These are phyloP conservation scores for Heliconius charithonia DNA, from an alignment of 2,888 invertebrate species.

Conservation along the genomic window DNA sequence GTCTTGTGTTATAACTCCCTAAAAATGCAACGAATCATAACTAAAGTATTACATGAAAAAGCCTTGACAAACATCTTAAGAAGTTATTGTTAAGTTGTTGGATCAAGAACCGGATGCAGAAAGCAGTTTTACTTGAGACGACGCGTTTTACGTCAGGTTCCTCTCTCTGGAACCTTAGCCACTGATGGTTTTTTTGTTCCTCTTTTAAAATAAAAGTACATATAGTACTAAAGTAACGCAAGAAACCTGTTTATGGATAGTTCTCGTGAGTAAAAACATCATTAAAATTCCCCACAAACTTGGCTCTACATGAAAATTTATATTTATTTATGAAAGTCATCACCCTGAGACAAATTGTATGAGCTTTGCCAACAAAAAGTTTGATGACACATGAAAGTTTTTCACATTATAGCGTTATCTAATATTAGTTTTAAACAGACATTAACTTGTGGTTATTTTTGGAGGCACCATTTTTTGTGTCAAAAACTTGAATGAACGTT, in stretches of 20 bases:
- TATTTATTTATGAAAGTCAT: conserved; percentile 27
- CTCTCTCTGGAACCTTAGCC: too few species aligned
- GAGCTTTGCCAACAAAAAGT: conserved; percentile 33
- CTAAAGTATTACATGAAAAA: too few species aligned
- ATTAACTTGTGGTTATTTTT: conserved; percentile 25
- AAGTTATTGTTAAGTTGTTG: too few species aligned
- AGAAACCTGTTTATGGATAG: not conserved
- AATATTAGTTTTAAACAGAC: conserved; percentile 37
- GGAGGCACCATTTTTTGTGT: not conserved
- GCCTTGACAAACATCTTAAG: too few species aligned
- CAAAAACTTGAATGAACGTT: not conserved
- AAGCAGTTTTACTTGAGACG: too few species aligned
- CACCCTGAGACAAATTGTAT: conserved; percentile 31
- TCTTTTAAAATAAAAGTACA: too few species aligned
- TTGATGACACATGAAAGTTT: conserved; percentile 34
- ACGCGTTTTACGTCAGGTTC: too few species aligned
- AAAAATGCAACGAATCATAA: too few species aligned
- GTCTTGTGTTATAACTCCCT: too few species aligned
- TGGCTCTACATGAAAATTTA: conserved; percentile 14
- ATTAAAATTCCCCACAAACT: conserved; percentile 23
- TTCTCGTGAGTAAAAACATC: conserved; percentile 11
- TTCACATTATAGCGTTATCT: conserved; percentile 27
- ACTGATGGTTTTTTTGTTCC: too few species aligned
- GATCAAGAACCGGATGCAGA: too few species aligned
- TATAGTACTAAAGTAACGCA: not conserved